Evolutionary conservation across 2,888 invertebrate genomes (phyloP).

Genomic region (Scaptomyza polygonia): DNA sequence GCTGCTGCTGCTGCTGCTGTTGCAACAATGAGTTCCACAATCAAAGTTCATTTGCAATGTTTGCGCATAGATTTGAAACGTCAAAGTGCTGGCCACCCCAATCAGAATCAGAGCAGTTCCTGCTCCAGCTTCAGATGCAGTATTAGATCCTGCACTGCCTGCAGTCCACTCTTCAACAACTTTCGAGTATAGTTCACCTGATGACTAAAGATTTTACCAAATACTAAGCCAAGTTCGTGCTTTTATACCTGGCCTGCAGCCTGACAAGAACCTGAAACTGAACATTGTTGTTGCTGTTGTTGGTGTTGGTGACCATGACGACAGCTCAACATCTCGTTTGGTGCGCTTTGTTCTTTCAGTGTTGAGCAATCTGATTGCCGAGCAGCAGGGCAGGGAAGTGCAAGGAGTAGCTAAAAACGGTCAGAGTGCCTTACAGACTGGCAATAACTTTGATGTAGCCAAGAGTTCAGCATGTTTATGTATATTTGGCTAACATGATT

Average conservation of each 20-base stretch:
- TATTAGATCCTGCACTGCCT: not conserved
- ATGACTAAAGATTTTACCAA: conserved; percentile 41
- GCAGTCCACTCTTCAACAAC: conserved; percentile 26
- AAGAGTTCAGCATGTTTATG: not conserved
- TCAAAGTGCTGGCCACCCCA: conserved; percentile 50
- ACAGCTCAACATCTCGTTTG: conserved; percentile 38
- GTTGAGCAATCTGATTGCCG: conserved; percentile 36
- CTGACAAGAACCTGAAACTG: conserved; percentile 2
- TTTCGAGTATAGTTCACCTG: conserved; percentile 26
- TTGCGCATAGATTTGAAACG: conserved; percentile 63
- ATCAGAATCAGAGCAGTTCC: conserved; percentile 37
- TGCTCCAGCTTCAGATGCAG: not conserved
- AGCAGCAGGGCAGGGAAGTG: not conserved
- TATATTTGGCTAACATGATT: conserved; percentile 3
- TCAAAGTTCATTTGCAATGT: conserved; percentile 70
- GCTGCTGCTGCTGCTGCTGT: conserved; percentile 1
- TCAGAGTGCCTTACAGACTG: conserved; percentile 5
- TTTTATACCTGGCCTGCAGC: conserved; percentile 1
- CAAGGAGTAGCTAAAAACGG: not conserved
- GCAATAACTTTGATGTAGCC: conserved; percentile 27
- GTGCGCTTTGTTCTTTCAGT: conserved; percentile 41
- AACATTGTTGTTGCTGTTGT: conserved; percentile 1
- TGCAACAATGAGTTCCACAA: conserved; percentile 53
- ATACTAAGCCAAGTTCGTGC: conserved; percentile 35
- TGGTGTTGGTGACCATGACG: conserved; percentile 4